These are phyloP conservation scores for Gymnocheta viridis DNA, from an alignment of 2,888 invertebrate species.

Conservation along the genomic window DNA sequence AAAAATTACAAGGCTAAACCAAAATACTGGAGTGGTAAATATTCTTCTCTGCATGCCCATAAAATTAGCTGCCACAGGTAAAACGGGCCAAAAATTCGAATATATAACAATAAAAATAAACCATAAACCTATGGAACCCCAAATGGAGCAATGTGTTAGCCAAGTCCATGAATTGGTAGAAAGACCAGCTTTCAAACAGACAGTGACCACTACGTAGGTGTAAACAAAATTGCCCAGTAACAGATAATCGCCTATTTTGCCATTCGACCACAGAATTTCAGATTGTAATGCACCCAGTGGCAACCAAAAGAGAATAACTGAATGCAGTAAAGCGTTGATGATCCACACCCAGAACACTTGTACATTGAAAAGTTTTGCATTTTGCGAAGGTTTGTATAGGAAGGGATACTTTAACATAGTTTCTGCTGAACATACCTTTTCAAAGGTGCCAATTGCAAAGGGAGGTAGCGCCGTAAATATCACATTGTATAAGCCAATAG, in stretches of 20 bases:
- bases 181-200: constrained; percentile 98
- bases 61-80: constrained; percentile 96
- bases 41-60: constrained; percentile 95
- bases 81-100: constrained; percentile 90
- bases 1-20: constrained; percentile 94
- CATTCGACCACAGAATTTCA: constrained; percentile 90
- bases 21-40: constrained; percentile 94
- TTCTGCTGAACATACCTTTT: constrained; percentile 96
- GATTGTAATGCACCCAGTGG: constrained; percentile 89
- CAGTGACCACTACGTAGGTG: constrained; percentile 98
- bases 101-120: constrained; percentile 94
- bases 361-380: constrained; percentile 91
- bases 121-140: constrained; percentile 98
- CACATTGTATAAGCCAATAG: constrained; percentile 98
- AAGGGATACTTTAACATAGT: constrained; percentile 89
- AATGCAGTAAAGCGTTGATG: constrained; percentile 95
- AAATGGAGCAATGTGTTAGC: constrained; percentile 96
- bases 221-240: constrained; percentile 97
- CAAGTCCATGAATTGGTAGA: constrained; percentile 97
- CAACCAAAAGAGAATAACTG: constrained; percentile 97
- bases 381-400: constrained; percentile 91
- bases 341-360: constrained; percentile 99
- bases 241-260: constrained; percentile 95
- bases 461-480: constrained; percentile 99
- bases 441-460: constrained; percentile 98